A percentile compares a stretch with the other conserved stretches of the same genome.
phyloP scores from a whole-genome alignment of 2,888 invertebrate species.

The Augochlorella aurata region DNA sequence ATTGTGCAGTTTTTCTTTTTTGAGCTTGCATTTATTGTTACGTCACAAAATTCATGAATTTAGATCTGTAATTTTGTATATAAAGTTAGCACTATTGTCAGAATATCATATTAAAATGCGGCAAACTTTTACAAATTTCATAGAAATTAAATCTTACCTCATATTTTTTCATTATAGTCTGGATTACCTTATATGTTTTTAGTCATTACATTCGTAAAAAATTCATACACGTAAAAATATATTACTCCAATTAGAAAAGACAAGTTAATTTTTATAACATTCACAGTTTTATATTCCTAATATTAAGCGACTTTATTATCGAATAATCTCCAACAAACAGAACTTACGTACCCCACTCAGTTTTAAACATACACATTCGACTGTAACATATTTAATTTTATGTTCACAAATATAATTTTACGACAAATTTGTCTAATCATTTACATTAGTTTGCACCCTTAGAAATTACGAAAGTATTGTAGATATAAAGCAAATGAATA shows the following conservation, averaged over 20 bases:
- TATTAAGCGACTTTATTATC: neutral
- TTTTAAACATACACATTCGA: neutral
- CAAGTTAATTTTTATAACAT: neutral
- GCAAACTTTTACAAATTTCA: neutral
- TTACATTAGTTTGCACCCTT: constrained; percentile 6
- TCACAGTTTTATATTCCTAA: neutral
- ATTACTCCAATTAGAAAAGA: neutral
- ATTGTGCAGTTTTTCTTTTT: neutral
- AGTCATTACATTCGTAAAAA: neutral
- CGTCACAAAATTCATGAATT: neutral
- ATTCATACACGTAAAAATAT: neutral
- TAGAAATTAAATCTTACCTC: neutral
- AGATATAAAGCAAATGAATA: neutral
- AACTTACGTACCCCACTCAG: neutral
- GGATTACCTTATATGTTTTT: neutral
- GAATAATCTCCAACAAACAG: neutral
- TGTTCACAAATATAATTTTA: neutral
- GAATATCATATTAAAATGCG: neutral
- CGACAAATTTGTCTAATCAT: neutral
- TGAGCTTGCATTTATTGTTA: neutral
- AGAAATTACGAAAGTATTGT: constrained; percentile 9
- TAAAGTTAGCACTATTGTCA: neutral
- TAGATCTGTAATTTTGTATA: neutral
- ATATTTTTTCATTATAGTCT: neutral
- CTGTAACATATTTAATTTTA: constrained; percentile 11